phyloP scores from a whole-genome alignment of 2,797 vertebrate species.

The Bothrops alternatus region DNA sequence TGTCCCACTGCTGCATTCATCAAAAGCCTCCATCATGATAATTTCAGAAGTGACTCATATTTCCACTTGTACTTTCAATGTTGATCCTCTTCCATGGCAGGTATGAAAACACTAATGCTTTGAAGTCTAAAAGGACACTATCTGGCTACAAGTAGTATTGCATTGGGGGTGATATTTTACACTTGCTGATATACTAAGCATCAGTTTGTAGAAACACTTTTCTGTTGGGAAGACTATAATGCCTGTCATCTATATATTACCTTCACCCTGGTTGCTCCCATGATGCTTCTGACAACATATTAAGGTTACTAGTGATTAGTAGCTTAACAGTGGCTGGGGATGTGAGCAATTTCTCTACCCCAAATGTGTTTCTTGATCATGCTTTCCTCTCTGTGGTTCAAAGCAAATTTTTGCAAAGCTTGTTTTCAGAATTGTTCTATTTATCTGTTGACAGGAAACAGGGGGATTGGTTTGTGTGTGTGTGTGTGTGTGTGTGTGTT shows the following conservation, averaged over 20 bases:
- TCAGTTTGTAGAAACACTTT: background rate
- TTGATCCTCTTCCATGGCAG: background rate
- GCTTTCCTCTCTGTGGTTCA: background rate
- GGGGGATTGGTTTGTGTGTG: background rate
- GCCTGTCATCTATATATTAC: background rate
- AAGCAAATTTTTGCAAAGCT: background rate
- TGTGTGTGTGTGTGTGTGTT: no score
- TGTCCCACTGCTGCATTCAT: background rate
- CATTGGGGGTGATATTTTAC: background rate
- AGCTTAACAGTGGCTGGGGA: background rate
- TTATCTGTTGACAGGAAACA: background rate
- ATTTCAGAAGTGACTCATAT: background rate
- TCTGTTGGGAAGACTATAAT: background rate
- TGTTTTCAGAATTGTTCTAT: background rate
- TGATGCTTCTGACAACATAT: background rate
- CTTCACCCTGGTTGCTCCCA: background rate
- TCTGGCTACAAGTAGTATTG: background rate
- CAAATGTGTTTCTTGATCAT: background rate
- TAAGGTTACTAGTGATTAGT: background rate
- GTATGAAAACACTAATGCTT: background rate
- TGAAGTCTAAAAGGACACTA: background rate
- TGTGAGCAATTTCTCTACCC: no score
- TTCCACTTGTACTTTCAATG: background rate
- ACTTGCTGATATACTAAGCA: background rate
- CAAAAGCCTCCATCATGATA: background rate